These are phyloP conservation scores for Tribolium castaneum DNA, from an alignment of 1,140 invertebrate genomes.

Conservation along the genomic window DNA sequence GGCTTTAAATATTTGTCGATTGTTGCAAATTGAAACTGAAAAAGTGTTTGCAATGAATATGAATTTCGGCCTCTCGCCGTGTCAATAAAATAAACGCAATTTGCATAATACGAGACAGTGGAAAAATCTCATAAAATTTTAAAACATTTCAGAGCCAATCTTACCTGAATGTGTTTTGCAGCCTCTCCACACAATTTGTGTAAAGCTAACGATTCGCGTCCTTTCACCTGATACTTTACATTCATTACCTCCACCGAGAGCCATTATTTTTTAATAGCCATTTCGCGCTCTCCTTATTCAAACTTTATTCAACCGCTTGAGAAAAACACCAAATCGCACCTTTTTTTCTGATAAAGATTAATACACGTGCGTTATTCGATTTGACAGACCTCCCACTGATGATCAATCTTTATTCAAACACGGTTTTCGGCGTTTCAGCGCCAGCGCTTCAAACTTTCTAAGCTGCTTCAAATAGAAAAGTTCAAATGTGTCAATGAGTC, in stretches of 20 bases:
- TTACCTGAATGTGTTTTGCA: not conserved
- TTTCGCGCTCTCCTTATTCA: slow-evolving; percentile 2
- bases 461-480: not conserved
- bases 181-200: not conserved
- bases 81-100: not conserved
- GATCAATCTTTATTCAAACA: slow-evolving; percentile 33
- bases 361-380: slow-evolving; percentile 14
- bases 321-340: not conserved
- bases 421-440: not conserved
- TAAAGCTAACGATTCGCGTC: slow-evolving; percentile 5
- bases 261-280: slow-evolving; percentile 30
- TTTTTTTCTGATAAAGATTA: not conserved
- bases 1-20: not conserved
- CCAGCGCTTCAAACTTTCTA: slow-evolving; percentile 4
- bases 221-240: slow-evolving; percentile 10
- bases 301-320: not conserved
- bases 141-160: not conserved
- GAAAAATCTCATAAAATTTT: not conserved
- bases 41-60: not conserved
- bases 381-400: slow-evolving; percentile 24
- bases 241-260: slow-evolving; percentile 8
- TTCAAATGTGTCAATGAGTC: slow-evolving; percentile 12
- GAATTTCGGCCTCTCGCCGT: not conserved
- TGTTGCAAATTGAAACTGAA: not conserved
- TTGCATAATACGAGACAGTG: not conserved